Conservation (phyloP, 1,140 invertebrate species). For the Panulirus ornatus region DNA sequence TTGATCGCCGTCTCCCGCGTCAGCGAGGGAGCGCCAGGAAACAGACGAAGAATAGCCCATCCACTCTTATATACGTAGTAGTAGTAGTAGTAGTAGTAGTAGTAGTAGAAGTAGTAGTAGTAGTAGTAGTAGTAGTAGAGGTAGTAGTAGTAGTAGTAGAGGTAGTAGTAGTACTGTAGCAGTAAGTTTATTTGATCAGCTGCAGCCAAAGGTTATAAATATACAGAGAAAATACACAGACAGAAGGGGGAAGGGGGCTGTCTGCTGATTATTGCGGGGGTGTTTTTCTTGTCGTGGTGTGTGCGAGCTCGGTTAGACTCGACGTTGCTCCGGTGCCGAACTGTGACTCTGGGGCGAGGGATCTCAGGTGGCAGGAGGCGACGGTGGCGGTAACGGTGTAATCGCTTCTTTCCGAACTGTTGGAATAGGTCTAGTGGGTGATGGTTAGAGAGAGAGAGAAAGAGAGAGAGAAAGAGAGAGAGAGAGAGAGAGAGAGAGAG, state of each 20-base stretch:
- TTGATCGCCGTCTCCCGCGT: too few species aligned
- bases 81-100: neutral
- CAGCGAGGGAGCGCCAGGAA: too few species aligned
- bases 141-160: conserved; percentile 4
- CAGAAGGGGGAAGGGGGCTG: neutral
- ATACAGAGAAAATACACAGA: too few species aligned
- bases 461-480: neutral
- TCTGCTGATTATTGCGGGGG: neutral
- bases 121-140: neutral
- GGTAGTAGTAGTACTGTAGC: neutral
- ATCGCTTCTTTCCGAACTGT: neutral
- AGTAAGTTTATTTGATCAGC: neutral
- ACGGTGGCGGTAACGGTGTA: neutral
- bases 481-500: neutral
- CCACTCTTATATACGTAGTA: too few species aligned
- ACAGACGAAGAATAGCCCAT: too few species aligned
- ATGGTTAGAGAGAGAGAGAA: neutral
- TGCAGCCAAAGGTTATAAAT: neutral
- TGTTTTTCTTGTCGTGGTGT: neutral
- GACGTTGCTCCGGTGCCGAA: neutral
- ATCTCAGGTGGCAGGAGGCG: too few species aligned
- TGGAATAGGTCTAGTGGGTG: neutral
- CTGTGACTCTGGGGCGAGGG: too few species aligned
- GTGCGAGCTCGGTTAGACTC: neutral
- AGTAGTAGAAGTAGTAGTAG: neutral